Evolutionary conservation across 2,113 vertebrate species (phyloP), one percentile per base, ranked within the genome.

Genomic region (Pelobates fuscus): DNA sequence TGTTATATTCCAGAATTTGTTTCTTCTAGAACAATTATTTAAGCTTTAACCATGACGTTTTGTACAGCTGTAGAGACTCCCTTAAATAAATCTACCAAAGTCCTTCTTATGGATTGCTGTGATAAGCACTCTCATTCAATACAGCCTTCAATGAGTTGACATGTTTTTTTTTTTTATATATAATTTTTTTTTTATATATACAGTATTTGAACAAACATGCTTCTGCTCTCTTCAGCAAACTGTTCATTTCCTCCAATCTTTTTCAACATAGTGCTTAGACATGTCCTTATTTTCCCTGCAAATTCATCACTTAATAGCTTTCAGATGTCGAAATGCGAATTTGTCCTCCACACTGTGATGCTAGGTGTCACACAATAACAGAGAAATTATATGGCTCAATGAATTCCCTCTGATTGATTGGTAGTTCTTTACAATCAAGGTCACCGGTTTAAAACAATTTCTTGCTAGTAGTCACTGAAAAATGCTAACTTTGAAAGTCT

Each of bases 301-400:
- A 63, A 68, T 67, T 60, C 65, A 68, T 77, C 73, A 68, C 65
- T 68, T 77, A 61, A 60, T 52, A 77, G 73, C 57, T 60, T 54
- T 77, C 65, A 68, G 65, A 68, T 49, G 64, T 44, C 61, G 57
- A 68, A 77, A 68, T 68, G 57, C 67, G 64, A 68, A 68, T 68
- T 61, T 44, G 59, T 68, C 23, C 43, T 49, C 73, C 55, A 67
- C 43, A 37, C 26, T 68, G 73, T 61, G 41, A 75, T 67, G 32
- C 59, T 29, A 74, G 61, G 73, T 77, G 73, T 68, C 65, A 77
- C 57, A 77, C 65, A 77, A 58, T 67, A 68, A 67, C 55, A 77
- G 37, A 30, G 41, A 68, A 27, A 76, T 76, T 24, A 67, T 52
- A 67, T 8, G 54, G 64, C 32, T 76, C 64, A 67, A 46, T 57